A percentile compares a stretch with the other conserved stretches of the same genome.
phyloP scores from a whole-genome alignment of 2,888 invertebrate species.

The Trilocha varians region DNA sequence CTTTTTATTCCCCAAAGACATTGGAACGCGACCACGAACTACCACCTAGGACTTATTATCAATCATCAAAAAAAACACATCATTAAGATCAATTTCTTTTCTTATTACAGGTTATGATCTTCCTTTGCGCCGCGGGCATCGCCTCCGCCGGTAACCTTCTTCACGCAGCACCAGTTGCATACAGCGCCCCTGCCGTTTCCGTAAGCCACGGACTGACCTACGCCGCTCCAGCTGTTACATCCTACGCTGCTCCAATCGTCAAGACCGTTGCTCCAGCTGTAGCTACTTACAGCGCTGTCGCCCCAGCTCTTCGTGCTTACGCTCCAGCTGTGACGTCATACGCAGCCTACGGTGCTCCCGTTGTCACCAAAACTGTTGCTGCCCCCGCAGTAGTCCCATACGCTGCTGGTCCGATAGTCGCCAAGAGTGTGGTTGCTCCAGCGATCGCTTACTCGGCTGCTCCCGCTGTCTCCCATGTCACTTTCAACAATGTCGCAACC shows the following conservation, averaged over 20 bases:
- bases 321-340: slow-evolving; percentile 30
- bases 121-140: slow-evolving; percentile 70
- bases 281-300: slow-evolving; percentile 21
- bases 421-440: slow-evolving; percentile 44
- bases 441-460: slow-evolving; percentile 73
- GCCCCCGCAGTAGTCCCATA: slow-evolving; percentile 27
- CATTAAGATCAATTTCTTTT: no score
- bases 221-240: slow-evolving; percentile 33
- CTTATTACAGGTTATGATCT: slow-evolving; percentile 65
- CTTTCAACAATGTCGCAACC: slow-evolving; percentile 76
- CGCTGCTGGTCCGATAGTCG: slow-evolving; percentile 35
- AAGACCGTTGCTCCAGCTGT: slow-evolving; percentile 35
- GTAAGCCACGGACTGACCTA: slow-evolving; percentile 23
- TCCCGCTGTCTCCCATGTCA: slow-evolving; percentile 74
- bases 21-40: no score
- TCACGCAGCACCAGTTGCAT: slow-evolving; percentile 21
- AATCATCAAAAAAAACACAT: no score
- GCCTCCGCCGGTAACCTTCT: slow-evolving; percentile 70
- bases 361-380: slow-evolving; percentile 26
- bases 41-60: no score
- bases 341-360: slow-evolving; percentile 33
- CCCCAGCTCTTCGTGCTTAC: slow-evolving; percentile 21
- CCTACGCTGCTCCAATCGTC: slow-evolving; percentile 36
- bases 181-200: slow-evolving; percentile 32
- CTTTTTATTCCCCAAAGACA: no score